Conservation (phyloP, 2,797 vertebrate species). For the Scyliorhinus canicula region DNA sequence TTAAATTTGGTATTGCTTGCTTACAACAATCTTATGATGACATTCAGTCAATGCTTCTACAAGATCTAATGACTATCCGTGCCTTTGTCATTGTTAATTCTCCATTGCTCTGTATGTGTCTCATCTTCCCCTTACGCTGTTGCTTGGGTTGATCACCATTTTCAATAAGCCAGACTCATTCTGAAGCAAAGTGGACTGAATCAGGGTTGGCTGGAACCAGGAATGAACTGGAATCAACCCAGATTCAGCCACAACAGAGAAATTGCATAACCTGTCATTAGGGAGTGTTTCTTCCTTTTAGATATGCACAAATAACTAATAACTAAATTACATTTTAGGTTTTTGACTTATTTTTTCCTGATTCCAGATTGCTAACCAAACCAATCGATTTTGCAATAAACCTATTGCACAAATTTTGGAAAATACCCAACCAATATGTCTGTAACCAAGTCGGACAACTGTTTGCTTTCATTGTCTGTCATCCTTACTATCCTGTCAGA, state of each 20-base stretch:
- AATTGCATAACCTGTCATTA: background rate
- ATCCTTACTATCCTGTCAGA: background rate
- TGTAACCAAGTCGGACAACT: background rate
- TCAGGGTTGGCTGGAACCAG: background rate
- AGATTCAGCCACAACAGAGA: background rate
- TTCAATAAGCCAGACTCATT: background rate
- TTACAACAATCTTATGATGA: background rate
- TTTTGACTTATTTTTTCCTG: background rate
- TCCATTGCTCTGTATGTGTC: background rate
- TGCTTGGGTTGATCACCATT: background rate
- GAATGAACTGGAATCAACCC: background rate
- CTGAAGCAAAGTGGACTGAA: background rate
- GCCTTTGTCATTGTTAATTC: slow-evolving; percentile 9
- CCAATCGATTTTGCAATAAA: background rate
- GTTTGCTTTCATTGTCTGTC: background rate
- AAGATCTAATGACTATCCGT: background rate
- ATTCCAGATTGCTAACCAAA: background rate
- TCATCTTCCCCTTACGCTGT: background rate
- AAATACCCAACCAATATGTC: background rate
- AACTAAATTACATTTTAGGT: background rate
- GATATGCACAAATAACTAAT: background rate
- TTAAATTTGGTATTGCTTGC: background rate
- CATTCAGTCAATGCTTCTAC: background rate
- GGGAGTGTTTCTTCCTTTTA: background rate
- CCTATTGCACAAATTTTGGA: background rate